Base-by-base conservation (phyloP, 2,888 invertebrate genomes). In the Dolichopus griseipennis region DNA sequence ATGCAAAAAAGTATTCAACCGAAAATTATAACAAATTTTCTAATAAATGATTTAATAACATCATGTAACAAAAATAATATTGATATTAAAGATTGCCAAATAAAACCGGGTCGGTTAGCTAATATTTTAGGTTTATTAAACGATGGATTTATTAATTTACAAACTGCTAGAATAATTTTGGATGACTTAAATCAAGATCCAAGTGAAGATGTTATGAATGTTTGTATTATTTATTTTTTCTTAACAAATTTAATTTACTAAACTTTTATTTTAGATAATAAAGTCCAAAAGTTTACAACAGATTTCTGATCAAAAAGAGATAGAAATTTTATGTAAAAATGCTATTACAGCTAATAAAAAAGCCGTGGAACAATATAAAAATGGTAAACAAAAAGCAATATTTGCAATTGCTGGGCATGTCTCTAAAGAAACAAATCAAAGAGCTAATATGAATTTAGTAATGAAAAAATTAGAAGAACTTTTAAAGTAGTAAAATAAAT, bases 311-410 rank as follows among this genome's bases (percentile, higher is more conserved):
- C 79, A 83, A 70, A 75, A 79, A 9, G 83, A 85, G 76, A 85
- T 94, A 70, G 82, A 80, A 67, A 79, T 83, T 71, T 78, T 87
- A 63, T 93, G 93, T 77, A 73, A 78, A 66, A 80, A 84, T 73
- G 83, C 89, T 0, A 78, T 93, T 41, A 77, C 85, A 18, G 84
- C 86, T 70, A 90, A 91, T 80, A 83, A 86, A 15, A 87, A 89
- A 76, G 77, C 88, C 67, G 89, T 90, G 1, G 81, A 84, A 71
- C 83, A 86, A 72, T 92, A 88, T 76, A 87, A 84, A 77, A 81
- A 81, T 12, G 92, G 92, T 7, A 92, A 92, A 80, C 79, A 78
- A 0, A 90, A 90, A 82, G 85, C 88, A 10, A 84, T 90, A 65
- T 86, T 85, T 74, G 87, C 87, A 41, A 83, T 93, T 70, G 77